A percentile compares a stretch with the other conserved stretches of the same genome.
These are phyloP conservation scores for Drosophila trichaetosa DNA, from an alignment of 2,888 invertebrate genomes.

Conservation along the genomic window DNA sequence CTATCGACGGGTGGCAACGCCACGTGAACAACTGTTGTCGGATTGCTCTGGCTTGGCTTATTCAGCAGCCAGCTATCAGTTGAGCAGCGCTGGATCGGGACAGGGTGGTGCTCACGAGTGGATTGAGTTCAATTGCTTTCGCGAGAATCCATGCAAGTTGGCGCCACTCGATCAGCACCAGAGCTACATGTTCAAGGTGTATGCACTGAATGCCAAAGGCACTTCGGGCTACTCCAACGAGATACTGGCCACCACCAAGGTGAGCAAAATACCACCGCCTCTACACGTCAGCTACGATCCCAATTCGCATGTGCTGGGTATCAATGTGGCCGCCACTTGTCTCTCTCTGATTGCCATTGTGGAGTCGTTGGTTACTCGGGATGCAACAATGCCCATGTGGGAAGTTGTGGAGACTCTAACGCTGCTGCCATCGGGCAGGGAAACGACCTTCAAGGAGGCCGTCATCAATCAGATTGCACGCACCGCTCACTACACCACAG, in stretches of 20 bases:
- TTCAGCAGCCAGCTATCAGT: constrained; percentile 40
- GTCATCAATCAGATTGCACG: constrained; percentile 87
- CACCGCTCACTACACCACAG: constrained; percentile 74
- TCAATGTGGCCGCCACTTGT: constrained; percentile 92
- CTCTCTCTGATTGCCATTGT: constrained; percentile 91
- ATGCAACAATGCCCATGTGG: constrained; percentile 87
- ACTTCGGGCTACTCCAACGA: constrained; percentile 95
- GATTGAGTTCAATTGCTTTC: constrained; percentile 94
- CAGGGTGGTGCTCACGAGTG: constrained; percentile 86
- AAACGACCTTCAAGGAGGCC: constrained; percentile 89
- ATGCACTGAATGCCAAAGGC: constrained; percentile 94
- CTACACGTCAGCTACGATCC: constrained; percentile 93
- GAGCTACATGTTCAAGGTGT: constrained; percentile 94
- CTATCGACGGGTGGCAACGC: constrained; percentile 89
- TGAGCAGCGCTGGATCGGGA: constrained; percentile 37
- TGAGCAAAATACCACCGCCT: constrained; percentile 93
- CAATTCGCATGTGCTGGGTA: constrained; percentile 89
- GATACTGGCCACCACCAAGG: constrained; percentile 91
- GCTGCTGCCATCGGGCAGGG: constrained; percentile 89
- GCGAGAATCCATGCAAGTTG: constrained; percentile 94
- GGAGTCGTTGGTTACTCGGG: constrained; percentile 88
- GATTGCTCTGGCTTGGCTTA: constrained; percentile 85
- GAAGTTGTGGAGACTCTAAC: constrained; percentile 90
- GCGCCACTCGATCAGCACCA: constrained; percentile 94
- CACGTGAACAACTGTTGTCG: constrained; percentile 87